Conservation (phyloP, 2,797 vertebrate species). For the Sebastes oblongus region DNA sequence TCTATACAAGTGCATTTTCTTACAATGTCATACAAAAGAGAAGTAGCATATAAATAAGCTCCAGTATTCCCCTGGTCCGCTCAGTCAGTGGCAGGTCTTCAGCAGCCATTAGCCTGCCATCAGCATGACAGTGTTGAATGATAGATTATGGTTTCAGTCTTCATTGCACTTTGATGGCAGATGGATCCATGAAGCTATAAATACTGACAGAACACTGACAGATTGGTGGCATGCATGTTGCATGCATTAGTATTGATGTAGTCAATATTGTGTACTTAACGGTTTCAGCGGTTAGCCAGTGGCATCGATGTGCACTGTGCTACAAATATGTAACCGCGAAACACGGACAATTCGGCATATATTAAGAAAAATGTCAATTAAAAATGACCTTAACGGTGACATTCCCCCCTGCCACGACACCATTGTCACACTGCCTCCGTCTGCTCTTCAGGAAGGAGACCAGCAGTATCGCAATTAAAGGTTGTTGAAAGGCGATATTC, state of each 20-base stretch:
- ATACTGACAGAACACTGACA: constrained; percentile 53
- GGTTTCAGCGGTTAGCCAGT: neutral
- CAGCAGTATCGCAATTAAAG: neutral
- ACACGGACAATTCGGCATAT: neutral
- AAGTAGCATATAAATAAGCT: constrained; percentile 4
- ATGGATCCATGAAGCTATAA: constrained; percentile 14
- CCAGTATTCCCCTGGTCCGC: neutral
- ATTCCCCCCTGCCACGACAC: neutral
- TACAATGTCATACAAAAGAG: constrained; percentile 4
- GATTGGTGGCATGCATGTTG: constrained; percentile 26
- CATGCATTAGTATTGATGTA: constrained; percentile 32
- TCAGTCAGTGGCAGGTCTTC: constrained; percentile 29
- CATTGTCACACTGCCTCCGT: neutral
- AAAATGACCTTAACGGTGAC: constrained; percentile 10
- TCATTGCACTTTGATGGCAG: constrained; percentile 34
- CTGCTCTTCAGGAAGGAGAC: neutral
- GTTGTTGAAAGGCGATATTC: constrained; percentile 1
- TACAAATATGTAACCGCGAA: neutral
- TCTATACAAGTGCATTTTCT: neutral
- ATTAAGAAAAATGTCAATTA: constrained; percentile 27
- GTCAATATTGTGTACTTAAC: constrained; percentile 22
- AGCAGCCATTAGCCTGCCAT: constrained; percentile 36
- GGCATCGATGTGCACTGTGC: neutral
- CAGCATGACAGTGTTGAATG: constrained; percentile 12
- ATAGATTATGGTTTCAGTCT: constrained; percentile 37